Conservation (phyloP, 2,113 vertebrate genomes). For the Mus spicilegus region DNA sequence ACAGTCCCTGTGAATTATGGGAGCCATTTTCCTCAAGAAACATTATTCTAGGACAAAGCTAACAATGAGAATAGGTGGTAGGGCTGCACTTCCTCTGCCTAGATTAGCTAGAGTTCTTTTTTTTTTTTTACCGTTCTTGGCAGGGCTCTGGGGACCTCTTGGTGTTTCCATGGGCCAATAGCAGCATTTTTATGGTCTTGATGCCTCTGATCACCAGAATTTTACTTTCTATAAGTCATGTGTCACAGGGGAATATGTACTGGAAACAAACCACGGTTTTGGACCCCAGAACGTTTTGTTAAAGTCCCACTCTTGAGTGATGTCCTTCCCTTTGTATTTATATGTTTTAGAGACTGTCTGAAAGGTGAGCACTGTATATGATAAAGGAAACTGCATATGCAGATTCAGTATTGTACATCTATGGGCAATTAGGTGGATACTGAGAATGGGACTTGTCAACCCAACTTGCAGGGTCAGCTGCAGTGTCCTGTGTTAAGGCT, state of each 20-base stretch:
- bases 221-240: neutral
- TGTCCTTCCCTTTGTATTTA: no score
- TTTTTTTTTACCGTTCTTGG: neutral
- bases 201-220: neutral
- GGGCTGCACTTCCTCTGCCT: conserved; percentile 83
- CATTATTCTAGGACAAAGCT: conserved; percentile 85
- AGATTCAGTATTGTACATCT: no score
- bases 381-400: no score
- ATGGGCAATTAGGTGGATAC: no score
- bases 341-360: no score
- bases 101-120: neutral
- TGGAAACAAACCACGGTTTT: neutral
- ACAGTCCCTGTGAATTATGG: conserved; percentile 82
- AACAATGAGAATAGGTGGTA: conserved; percentile 71
- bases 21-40: conserved; percentile 85
- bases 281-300: neutral
- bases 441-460: no score
- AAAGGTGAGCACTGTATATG: no score
- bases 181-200: neutral
- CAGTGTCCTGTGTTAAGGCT: no score
- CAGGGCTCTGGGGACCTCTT: neutral
- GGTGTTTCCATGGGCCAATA: neutral
- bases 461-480: no score
- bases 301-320: no score
- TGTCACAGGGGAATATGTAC: neutral